Evolutionary conservation across 2,888 invertebrate genomes (phyloP).

Genomic region (Deroplatys truncata): DNA sequence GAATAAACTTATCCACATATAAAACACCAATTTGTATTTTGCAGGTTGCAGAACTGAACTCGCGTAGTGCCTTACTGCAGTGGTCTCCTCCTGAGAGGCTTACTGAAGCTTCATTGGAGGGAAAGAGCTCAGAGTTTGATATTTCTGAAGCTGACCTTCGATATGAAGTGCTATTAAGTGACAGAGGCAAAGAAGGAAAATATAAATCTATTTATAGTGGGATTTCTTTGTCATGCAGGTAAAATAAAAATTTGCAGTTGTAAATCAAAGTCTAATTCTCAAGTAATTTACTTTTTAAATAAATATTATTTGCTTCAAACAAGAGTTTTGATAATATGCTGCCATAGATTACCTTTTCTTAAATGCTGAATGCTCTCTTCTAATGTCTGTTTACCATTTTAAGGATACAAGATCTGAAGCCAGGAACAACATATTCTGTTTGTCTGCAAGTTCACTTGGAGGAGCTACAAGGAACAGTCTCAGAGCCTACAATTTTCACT

Average conservation of each 20-base stretch:
- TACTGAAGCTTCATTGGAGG: constrained; percentile 47
- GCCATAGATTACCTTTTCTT: too few relatives aligned
- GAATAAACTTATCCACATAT: background rate
- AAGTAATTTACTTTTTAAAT: too few relatives aligned
- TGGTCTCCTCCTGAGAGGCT: constrained; percentile 65
- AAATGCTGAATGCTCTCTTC: too few relatives aligned
- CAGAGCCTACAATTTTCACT: constrained; percentile 73
- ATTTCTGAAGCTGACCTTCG: constrained; percentile 62
- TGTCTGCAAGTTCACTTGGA: constrained; percentile 75
- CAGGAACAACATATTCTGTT: constrained; percentile 83
- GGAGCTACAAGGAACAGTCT: constrained; percentile 67
- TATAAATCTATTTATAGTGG: constrained; percentile 83
- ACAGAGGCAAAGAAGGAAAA: constrained; percentile 72
- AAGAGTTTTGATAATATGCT: too few relatives aligned
- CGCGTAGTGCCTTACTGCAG: constrained; percentile 79
- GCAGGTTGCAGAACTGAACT: constrained; percentile 77
- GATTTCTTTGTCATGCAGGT: constrained; percentile 64
- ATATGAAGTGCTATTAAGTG: constrained; percentile 78
- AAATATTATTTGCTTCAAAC: too few relatives aligned
- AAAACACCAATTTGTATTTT: constrained; percentile 27
- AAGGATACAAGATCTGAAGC: constrained; percentile 74
- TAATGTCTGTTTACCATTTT: background rate
- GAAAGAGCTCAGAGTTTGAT: constrained; percentile 49
- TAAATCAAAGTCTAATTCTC: background rate
- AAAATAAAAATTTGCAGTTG: background rate